These are phyloP conservation scores for Ptilonorhynchus violaceus DNA, from an alignment of 2,113 vertebrate species.

Conservation along the genomic window DNA sequence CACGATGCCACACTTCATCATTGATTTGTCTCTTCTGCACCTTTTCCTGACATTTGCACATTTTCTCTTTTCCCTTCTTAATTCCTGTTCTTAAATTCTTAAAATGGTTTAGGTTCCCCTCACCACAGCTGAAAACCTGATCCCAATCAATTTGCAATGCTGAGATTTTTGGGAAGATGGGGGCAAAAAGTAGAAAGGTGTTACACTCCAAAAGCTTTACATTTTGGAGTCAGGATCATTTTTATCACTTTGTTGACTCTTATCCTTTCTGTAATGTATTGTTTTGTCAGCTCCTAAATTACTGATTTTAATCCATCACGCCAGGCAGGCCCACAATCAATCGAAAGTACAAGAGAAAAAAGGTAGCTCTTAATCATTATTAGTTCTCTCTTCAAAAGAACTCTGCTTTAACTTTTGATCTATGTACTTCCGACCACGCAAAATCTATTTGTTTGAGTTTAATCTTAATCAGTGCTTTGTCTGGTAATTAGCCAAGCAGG, in stretches of 20 bases:
- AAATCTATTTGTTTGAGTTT: not conserved
- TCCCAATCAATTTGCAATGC: not conserved
- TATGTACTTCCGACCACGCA: not conserved
- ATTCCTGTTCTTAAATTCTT: not conserved
- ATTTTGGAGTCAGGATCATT: not conserved
- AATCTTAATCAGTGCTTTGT: not conserved
- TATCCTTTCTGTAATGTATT: not conserved
- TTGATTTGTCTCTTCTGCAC: not conserved
- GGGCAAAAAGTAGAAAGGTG: not conserved
- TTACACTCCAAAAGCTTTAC: not conserved
- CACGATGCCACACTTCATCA: not conserved
- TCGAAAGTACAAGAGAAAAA: not conserved
- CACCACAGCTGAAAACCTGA: not conserved
- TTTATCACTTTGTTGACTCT: not conserved
- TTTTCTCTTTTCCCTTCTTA: not conserved
- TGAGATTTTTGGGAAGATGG: not conserved
- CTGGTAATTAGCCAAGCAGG: not conserved
- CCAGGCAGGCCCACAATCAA: slow-evolving; percentile 10
- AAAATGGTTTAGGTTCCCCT: not conserved
- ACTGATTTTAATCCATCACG: slow-evolving; percentile 62
- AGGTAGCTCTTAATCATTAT: slow-evolving; percentile 20
- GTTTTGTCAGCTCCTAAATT: not conserved
- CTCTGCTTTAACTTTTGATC: slow-evolving; percentile 8
- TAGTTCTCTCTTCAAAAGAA: slow-evolving; percentile 2
- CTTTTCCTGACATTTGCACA: not conserved